Conservation (phyloP, 2,888 invertebrate species). For the Parascotia fuliginaria region DNA sequence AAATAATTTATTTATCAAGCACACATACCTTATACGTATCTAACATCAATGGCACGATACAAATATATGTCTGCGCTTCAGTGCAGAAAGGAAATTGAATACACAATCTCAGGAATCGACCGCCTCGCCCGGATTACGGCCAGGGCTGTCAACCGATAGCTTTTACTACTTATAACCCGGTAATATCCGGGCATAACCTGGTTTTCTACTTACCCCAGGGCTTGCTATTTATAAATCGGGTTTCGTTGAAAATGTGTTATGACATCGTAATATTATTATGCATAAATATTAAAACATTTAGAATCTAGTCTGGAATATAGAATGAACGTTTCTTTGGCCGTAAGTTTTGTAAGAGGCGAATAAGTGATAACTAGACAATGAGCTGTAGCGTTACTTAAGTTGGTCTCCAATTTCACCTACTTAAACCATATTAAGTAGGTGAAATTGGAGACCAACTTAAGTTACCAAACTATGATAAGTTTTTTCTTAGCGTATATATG, state of each 20-base stretch:
- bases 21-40: constrained; percentile 11
- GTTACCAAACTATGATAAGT: too few relatives aligned
- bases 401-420: too few relatives aligned
- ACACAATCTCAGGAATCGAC: constrained; percentile 61
- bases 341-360: too few relatives aligned
- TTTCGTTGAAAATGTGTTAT: background rate
- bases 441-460: too few relatives aligned
- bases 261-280: background rate
- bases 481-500: too few relatives aligned
- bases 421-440: too few relatives aligned
- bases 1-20: background rate
- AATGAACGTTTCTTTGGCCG: too few relatives aligned
- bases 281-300: too few relatives aligned
- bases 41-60: constrained; percentile 38
- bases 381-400: too few relatives aligned
- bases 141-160: constrained; percentile 29
- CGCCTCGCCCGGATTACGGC: constrained; percentile 41
- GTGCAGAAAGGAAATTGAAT: constrained; percentile 63
- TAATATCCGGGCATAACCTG: background rate
- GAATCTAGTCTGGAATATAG: too few relatives aligned
- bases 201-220: too few relatives aligned
- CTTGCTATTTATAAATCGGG: background rate
- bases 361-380: too few relatives aligned
- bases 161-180: constrained; percentile 9
- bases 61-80: constrained; percentile 53